A percentile compares a stretch with the other conserved stretches of the same genome.
phyloP scores from a whole-genome alignment of 1,140 invertebrate species.

The Cotesia typhae region DNA sequence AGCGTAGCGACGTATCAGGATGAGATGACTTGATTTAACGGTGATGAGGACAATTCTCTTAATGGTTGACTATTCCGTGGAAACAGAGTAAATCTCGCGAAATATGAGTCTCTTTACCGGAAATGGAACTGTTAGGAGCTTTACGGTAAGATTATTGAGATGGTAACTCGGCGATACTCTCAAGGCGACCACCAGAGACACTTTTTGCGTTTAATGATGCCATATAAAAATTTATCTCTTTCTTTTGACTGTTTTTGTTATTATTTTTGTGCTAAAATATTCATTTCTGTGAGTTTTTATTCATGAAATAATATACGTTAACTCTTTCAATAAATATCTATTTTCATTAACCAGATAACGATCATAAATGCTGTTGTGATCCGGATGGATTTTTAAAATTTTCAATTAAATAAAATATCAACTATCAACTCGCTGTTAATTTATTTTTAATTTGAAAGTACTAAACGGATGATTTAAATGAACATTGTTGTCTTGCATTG shows the following conservation, averaged over 20 bases:
- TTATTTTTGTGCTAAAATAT: neutral
- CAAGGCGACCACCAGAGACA: conserved; percentile 1
- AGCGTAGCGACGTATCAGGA: conserved; percentile 35
- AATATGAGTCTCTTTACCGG: conserved; percentile 22
- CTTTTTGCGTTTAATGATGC: conserved; percentile 15
- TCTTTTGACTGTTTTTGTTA: neutral
- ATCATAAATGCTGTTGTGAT: no score
- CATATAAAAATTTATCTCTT: conserved; percentile 15
- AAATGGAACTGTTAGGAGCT: conserved; percentile 22
- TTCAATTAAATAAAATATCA: no score
- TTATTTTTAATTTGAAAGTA: no score
- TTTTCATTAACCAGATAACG: no score
- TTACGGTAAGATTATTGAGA: neutral
- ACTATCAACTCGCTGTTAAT: no score
- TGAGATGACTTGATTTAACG: conserved; percentile 18
- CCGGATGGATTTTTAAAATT: no score
- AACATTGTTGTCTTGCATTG: no score
- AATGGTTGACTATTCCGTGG: conserved; percentile 20
- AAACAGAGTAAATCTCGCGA: neutral
- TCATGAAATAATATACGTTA: no score
- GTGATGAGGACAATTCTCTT: conserved; percentile 38
- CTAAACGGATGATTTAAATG: no score
- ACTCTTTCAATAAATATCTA: no score
- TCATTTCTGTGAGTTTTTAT: neutral
- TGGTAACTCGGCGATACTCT: conserved; percentile 9